These are phyloP conservation scores for Lithophane semibrunnea DNA, from an alignment of 2,888 invertebrate genomes.

Conservation along the genomic window DNA sequence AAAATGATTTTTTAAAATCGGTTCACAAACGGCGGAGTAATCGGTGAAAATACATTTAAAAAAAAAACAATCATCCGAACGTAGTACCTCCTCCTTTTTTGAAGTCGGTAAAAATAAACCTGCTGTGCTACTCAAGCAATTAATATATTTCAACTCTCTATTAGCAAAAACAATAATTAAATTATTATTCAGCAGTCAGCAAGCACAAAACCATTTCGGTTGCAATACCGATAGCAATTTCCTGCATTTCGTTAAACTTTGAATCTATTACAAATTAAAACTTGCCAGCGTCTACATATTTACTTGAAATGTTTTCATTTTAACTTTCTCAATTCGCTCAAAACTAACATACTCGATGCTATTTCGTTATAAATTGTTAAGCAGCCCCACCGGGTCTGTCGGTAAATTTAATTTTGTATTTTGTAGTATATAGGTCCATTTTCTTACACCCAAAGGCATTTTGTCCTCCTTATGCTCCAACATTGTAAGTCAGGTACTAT, in stretches of 20 bases:
- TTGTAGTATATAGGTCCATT: neutral
- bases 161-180: neutral
- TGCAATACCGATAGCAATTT: neutral
- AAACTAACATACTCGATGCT: constrained; percentile 3
- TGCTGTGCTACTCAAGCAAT: neutral
- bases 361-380: neutral
- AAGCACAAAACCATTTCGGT: neutral
- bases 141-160: neutral
- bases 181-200: neutral
- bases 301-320: neutral
- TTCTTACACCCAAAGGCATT: neutral
- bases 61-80: no score
- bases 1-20: no score
- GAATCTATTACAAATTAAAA: neutral
- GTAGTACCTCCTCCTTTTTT: no score
- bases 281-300: neutral
- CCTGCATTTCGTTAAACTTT: neutral
- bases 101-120: no score
- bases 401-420: neutral
- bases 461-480: neutral
- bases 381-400: neutral
- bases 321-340: neutral
- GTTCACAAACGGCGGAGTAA: no score
- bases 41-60: no score
- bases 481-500: neutral